A percentile compares a stretch with the other conserved stretches of the same genome.
Evolutionary conservation across 2,888 invertebrate species (phyloP).

Genomic region (Dolichopus griseipennis): DNA sequence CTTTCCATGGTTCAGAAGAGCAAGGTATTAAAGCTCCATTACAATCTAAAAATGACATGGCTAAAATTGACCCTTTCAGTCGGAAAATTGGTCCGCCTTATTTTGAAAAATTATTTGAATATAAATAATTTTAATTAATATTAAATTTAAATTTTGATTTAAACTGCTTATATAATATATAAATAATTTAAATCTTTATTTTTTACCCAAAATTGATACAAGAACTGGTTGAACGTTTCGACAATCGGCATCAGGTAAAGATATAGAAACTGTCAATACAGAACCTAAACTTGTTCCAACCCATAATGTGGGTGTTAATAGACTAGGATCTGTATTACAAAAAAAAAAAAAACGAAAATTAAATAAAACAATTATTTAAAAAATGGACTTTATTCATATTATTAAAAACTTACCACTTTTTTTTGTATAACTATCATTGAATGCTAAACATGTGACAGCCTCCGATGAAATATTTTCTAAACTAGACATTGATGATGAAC

Average conservation of each 20-base stretch:
- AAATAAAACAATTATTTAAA: constrained; percentile 11
- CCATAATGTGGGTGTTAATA: constrained; percentile 86
- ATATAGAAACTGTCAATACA: constrained; percentile 84
- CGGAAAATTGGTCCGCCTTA: constrained; percentile 92
- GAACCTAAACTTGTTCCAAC: constrained; percentile 96
- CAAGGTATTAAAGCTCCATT: constrained; percentile 86
- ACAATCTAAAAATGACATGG: constrained; percentile 93
- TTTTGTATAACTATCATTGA: constrained; percentile 90
- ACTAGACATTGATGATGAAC: constrained; percentile 96
- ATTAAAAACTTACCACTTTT: constrained; percentile 67
- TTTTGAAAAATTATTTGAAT: neutral
- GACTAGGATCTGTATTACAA: constrained; percentile 61
- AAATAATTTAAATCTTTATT: constrained; percentile 16
- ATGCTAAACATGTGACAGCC: constrained; percentile 90
- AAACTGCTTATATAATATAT: too few species aligned
- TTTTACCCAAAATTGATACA: constrained; percentile 78
- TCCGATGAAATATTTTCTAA: constrained; percentile 94
- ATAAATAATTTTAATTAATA: neutral
- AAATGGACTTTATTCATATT: constrained; percentile 10
- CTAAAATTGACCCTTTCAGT: constrained; percentile 88
- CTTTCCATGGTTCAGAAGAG: constrained; percentile 87
- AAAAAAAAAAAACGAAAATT: constrained; percentile 16
- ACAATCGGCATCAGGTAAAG: constrained; percentile 68
- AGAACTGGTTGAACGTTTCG: constrained; percentile 78
- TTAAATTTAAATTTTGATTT: neutral